Evolutionary conservation across 2,888 invertebrate genomes (phyloP), one percentile per base, ranked within the genome.

Genomic region (Acleris holmiana): DNA sequence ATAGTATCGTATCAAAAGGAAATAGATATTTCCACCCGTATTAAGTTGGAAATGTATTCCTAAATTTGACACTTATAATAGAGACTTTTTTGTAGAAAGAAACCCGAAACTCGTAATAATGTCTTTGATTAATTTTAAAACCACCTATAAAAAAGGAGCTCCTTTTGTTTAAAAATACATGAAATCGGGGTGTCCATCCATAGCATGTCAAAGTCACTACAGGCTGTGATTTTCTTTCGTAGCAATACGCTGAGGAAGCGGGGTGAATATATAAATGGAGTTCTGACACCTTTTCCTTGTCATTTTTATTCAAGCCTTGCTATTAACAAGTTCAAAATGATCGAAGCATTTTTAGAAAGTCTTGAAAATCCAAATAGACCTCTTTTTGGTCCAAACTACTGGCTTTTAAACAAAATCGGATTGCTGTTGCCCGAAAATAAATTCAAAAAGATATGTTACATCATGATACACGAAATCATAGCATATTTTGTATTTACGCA

Each of bases 331-430:
- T 54, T 29, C 44, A 73, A 68, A 68, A 82, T 83, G 83, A 75
- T 85, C 58, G 72, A 73, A 57, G 66, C 71, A 41, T 75, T 86
- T 67, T 67, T 84, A 0, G 17, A 73, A 57, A 77, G 68, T 23
- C 69, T 88, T 17, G 84, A 89, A 71, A 80, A 88, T 60, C 79
- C 83, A 4, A 64, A 78, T 0, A 75, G 73, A 58, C 86, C 84
- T 18, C 71, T 88, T 1, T 69, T 90, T 18, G 89, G 80, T 56
- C 89, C 88, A n/a, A 90, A 84, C 60, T 81, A 79, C 68, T 88
- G 88, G 88, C 76, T 86, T 15, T 64, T 89, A 35, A 78, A 75
- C 51, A 78, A 68, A 67, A 71, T 76, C 17, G 87, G 88, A 1
- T 67, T 90, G 40, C 66, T 91, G 19, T 71, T 90, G 66, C 86